Evolutionary conservation across 92 coral and sea anemone species (phyloP).

Genomic region (Paragorgia papillata): DNA sequence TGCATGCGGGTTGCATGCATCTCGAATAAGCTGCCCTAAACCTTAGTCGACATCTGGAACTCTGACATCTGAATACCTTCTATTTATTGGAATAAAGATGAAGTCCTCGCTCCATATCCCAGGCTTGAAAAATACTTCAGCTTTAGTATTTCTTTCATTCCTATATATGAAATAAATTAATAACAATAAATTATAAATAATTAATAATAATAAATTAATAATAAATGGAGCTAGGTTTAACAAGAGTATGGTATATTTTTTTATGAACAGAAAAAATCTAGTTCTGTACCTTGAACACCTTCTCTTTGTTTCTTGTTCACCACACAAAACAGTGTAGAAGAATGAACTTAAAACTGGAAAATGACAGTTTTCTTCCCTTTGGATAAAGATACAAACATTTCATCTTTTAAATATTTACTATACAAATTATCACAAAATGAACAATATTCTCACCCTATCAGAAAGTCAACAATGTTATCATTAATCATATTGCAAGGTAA

Average conservation of each 20-base stretch:
- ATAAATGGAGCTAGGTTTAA: not conserved
- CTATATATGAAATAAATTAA: too few species aligned
- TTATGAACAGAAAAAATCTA: not conserved
- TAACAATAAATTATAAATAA: not conserved
- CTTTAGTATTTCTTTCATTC: not conserved
- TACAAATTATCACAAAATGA: not conserved
- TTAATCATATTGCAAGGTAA: not conserved
- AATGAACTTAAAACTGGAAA: conserved; percentile 1
- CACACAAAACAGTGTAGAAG: not conserved
- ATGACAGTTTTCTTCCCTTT: not conserved
- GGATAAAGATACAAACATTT: not conserved
- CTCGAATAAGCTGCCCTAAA: too few species aligned
- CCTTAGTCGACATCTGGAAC: too few species aligned
- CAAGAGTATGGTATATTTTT: not conserved
- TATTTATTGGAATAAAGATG: too few species aligned
- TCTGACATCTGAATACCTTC: not conserved
- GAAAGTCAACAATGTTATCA: conserved; percentile 4
- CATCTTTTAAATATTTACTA: too few species aligned
- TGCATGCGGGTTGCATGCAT: too few species aligned
- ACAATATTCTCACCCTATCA: not conserved
- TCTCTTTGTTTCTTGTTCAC: too few species aligned
- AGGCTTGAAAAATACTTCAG: conserved; percentile 6
- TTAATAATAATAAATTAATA: not conserved
- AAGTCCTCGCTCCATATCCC: not conserved
- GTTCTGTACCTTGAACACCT: not conserved